Evolutionary conservation across 2,888 invertebrate genomes (phyloP).

Genomic region (Drosophila mimica): DNA sequence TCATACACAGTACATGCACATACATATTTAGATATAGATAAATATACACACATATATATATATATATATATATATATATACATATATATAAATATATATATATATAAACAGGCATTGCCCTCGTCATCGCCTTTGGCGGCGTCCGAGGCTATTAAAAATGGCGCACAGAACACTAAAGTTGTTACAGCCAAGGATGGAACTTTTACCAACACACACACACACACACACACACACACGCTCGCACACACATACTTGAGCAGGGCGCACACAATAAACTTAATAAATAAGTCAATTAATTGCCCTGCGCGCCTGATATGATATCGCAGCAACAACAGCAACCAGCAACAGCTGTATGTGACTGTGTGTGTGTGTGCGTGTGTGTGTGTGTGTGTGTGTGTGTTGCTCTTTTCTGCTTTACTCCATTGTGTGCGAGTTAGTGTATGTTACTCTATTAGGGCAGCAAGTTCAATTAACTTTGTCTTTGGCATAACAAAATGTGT

Average conservation of each 20-base stretch:
- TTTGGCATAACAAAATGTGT: conserved; percentile 71
- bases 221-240: conserved; percentile 8
- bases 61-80: conserved; percentile 4
- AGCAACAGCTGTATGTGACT: conserved; percentile 49
- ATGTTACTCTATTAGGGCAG: conserved; percentile 58
- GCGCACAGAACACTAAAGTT: conserved; percentile 74
- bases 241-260: conserved; percentile 23
- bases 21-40: conserved; percentile 9
- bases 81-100: conserved; percentile 11
- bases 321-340: conserved; percentile 46
- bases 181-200: conserved; percentile 64
- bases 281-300: conserved; percentile 80
- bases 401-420: conserved; percentile 1
- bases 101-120: conserved; percentile 53
- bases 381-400: conserved; percentile 8
- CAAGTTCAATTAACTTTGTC: conserved; percentile 79
- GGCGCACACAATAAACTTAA: conserved; percentile 77
- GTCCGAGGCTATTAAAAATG: conserved; percentile 80
- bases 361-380: background rate
- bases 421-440: conserved; percentile 25
- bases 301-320: conserved; percentile 66
- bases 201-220: conserved; percentile 35
- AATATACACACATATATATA: background rate
- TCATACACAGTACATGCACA: conserved; percentile 1
- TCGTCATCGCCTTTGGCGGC: conserved; percentile 64